phyloP scores from a whole-genome alignment of 2,888 invertebrate species.

The Lycocerus yunnanus region DNA sequence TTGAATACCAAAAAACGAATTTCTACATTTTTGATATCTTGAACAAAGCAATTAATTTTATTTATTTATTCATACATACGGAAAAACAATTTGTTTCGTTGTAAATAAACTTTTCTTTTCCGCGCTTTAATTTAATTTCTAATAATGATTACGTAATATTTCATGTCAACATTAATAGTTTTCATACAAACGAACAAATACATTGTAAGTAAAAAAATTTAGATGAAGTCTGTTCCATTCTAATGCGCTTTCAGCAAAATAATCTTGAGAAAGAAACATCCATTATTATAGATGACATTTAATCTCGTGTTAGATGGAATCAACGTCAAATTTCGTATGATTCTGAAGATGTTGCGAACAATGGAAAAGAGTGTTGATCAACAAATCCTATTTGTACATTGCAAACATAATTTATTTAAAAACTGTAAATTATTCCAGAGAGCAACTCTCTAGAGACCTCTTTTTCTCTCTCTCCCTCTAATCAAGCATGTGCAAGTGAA shows the following conservation, averaged over 20 bases:
- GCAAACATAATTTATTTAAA: neutral
- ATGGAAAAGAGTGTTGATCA: neutral
- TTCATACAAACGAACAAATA: neutral
- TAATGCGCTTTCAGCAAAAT: neutral
- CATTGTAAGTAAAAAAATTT: neutral
- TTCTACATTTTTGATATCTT: neutral
- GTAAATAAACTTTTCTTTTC: neutral
- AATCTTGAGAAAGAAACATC: neutral
- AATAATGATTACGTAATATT: neutral
- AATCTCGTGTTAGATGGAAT: constrained; percentile 1
- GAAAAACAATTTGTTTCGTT: neutral
- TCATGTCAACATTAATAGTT: neutral
- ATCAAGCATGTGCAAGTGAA: neutral
- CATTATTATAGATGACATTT: constrained; percentile 3
- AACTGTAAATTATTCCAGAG: neutral
- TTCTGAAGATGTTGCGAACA: neutral
- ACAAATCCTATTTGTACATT: neutral
- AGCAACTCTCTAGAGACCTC: neutral
- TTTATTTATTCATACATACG: neutral
- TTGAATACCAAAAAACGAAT: neutral
- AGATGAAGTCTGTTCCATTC: neutral
- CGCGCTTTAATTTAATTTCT: neutral
- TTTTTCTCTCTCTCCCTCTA: neutral
- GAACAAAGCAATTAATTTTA: neutral
- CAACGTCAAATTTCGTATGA: neutral